Conservation (phyloP, 64 coral and sea anemone species). For the Anthopleura sola region DNA sequence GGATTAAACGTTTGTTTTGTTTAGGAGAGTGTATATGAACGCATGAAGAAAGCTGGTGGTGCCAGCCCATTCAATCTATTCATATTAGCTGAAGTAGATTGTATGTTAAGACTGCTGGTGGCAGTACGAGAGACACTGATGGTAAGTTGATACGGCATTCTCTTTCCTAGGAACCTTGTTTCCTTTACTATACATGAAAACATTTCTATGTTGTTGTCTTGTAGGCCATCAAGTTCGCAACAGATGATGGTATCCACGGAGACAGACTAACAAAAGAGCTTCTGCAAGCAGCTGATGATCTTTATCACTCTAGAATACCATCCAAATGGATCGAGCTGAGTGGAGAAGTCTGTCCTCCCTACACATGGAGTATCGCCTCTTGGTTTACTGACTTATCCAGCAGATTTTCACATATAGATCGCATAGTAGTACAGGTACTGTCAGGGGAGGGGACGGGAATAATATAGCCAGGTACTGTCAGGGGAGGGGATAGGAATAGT, state of each 20-base stretch:
- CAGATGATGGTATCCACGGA: conserved; percentile 69
- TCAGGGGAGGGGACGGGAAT: not conserved
- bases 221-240: conserved; percentile 79
- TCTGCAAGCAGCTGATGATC: conserved; percentile 61
- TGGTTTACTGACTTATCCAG: conserved; percentile 83
- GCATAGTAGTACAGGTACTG: conserved; percentile 82
- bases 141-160: conserved; percentile 34
- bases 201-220: not conserved
- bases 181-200: not conserved
- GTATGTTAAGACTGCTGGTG: conserved; percentile 73
- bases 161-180: not conserved
- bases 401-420: conserved; percentile 81
- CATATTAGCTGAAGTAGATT: conserved; percentile 83
- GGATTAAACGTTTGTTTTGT: not conserved
- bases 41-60: conserved; percentile 87
- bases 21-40: conserved; percentile 89
- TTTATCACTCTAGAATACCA: conserved; percentile 83
- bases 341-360: conserved; percentile 80
- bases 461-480: not conserved
- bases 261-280: conserved; percentile 73
- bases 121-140: conserved; percentile 72
- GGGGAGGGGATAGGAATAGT: not conserved
- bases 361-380: conserved; percentile 61
- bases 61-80: conserved; percentile 92
- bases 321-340: conserved; percentile 55